Base-by-base conservation (phyloP, 2,797 vertebrate genomes). In the Merluccius polli region DNA sequence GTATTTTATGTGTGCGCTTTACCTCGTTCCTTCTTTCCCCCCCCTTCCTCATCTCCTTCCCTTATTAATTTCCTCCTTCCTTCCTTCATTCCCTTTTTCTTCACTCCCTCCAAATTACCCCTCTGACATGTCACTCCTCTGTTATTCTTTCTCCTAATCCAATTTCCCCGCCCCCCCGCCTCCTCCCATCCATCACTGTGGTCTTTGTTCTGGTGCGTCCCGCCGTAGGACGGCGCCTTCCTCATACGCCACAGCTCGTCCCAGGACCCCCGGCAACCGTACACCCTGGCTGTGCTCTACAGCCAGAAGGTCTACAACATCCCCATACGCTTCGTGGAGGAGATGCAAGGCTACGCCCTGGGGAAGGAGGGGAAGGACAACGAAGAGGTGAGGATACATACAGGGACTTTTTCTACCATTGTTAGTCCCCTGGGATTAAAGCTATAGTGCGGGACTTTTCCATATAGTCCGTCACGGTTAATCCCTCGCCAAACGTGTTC, bases 301-400 rank as follows among this genome's bases (percentile, higher is more conserved):
- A 90, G 84, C 65, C 80, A 92, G 78, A 95, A 91, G 79, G 93
- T 94, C 27, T 94, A 94, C 87, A 94, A 94, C 75, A 84, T 94
- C 75, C 93, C 93, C 48, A 86, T 94, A 13, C 93, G 93, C 75
- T 94, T 89, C 84, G 82, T 93, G 74, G 90, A 83, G 73, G 91
- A 93, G 8, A 86, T 78, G 0, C 82, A 77, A 15, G 68, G 88
- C 73, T 94, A 91, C 0, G 92, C 86, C 10, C 89, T 94, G 0
- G 94, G 93, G 68, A 95, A 94, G 79, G 94, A 93, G 77, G 93
- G 94, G 63, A 94, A 94, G 84, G 93, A 87, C 79, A 93, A 87
- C 0, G 93, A 94, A 76, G 93, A 94, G 91, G 94, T 94, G 85
- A 87, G 79, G 10, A 69, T 69, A 12, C 3, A 65, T 65, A 29